Conservation (phyloP, 2,113 vertebrate genomes). For the Glareola pratincola region DNA sequence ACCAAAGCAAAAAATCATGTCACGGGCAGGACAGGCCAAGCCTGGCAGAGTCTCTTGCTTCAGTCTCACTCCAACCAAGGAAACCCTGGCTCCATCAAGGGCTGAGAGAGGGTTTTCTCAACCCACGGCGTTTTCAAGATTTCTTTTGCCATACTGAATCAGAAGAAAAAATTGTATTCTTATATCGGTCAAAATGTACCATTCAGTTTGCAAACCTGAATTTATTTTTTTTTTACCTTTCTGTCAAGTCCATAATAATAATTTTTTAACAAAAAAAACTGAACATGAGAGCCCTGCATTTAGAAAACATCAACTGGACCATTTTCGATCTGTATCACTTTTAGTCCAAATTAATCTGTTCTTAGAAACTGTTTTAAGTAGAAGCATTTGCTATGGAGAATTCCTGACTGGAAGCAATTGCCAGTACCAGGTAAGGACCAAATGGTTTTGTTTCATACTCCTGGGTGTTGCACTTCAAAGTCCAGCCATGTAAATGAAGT, state of each 20-base stretch:
- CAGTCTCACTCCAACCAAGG: background rate
- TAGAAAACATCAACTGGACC: background rate
- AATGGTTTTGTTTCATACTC: background rate
- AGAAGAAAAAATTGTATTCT: background rate
- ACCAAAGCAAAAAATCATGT: background rate
- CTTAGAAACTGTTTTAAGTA: background rate
- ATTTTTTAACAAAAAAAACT: background rate
- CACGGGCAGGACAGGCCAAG: background rate
- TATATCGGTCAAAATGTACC: background rate
- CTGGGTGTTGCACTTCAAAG: background rate
- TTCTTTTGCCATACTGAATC: background rate
- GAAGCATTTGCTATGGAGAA: background rate
- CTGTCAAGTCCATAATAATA: background rate
- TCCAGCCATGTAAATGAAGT: background rate
- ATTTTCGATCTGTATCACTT: background rate
- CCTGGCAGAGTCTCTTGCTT: background rate
- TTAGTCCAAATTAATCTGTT: background rate
- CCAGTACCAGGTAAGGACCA: background rate
- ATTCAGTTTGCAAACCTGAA: background rate
- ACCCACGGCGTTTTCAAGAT: background rate
- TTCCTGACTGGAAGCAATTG: background rate
- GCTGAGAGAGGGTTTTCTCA: background rate
- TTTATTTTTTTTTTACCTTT: background rate
- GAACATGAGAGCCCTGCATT: background rate
- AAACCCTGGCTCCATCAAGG: rapidly evolving